Evolutionary conservation across 2,888 invertebrate species (phyloP).

Genomic region (Poecilobothrus nobilitatus): DNA sequence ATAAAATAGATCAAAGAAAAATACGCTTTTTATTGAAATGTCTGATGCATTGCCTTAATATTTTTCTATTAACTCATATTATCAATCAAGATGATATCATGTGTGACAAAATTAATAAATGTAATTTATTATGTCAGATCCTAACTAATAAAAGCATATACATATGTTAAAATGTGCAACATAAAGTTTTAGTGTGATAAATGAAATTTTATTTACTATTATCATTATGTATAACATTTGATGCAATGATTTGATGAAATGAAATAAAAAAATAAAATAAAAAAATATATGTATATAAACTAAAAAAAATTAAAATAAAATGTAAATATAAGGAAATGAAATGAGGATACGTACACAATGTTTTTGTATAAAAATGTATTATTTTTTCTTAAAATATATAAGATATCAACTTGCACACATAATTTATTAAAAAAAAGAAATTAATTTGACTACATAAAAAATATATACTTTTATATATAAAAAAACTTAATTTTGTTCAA

Average conservation of each 20-base stretch:
- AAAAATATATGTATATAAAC: neutral
- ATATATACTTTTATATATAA: slow-evolving; percentile 8
- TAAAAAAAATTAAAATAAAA: neutral
- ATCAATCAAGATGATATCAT: slow-evolving; percentile 2
- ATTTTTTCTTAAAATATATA: neutral
- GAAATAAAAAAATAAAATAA: neutral
- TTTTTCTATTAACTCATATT: too few relatives aligned
- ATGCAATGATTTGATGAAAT: neutral
- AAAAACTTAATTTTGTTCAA: neutral
- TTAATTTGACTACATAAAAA: slow-evolving; percentile 1
- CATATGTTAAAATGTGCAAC: neutral
- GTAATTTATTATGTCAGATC: neutral
- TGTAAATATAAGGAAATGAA: neutral
- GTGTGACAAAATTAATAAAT: too few relatives aligned
- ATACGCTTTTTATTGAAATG: too few relatives aligned
- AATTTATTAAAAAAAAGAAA: slow-evolving; percentile 7
- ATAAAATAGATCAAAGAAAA: too few relatives aligned
- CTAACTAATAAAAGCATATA: neutral
- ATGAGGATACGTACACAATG: slow-evolving; percentile 7
- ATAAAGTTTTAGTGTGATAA: neutral
- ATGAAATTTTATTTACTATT: neutral
- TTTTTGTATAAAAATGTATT: slow-evolving; percentile 7
- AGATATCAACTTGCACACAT: slow-evolving; percentile 7
- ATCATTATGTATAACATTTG: neutral
- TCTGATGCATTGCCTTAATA: too few relatives aligned